phyloP scores from a whole-genome alignment of 2,113 vertebrate species.

The Sialia sialis region DNA sequence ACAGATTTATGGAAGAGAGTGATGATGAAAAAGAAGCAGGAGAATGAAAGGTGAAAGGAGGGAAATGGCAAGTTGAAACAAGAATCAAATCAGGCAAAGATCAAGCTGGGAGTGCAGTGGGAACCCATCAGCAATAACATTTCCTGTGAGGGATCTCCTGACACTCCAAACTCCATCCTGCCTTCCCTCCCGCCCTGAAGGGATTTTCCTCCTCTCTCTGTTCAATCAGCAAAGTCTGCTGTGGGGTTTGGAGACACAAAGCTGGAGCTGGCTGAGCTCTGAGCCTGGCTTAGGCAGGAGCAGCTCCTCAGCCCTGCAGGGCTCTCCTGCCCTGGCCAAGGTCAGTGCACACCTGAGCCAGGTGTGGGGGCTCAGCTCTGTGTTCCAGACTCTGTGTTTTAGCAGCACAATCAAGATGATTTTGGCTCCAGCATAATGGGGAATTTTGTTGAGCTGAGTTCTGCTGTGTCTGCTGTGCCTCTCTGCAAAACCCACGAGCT shows the following conservation, averaged over 20 bases:
- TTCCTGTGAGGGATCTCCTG: not conserved
- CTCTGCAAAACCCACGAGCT: not conserved
- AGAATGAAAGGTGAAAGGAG: not conserved
- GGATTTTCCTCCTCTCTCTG: not conserved
- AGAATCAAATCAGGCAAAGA: not conserved
- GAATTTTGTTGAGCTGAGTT: not conserved
- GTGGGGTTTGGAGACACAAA: not conserved
- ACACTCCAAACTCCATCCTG: not conserved
- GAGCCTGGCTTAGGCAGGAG: not conserved
- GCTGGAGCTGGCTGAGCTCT: not conserved
- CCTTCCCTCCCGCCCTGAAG: not conserved
- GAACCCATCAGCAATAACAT: not conserved
- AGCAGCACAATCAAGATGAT: not conserved
- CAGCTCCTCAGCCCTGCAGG: not conserved
- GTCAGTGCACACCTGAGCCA: not conserved
- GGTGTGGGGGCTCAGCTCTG: accelerated
- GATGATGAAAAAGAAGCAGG: not conserved
- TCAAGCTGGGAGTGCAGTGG: not conserved
- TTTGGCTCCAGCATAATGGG: not conserved
- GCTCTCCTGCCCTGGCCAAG: accelerated
- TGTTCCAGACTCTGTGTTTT: not conserved
- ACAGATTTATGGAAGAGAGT: not conserved
- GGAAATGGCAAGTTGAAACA: not conserved
- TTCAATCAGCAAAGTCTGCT: accelerated
- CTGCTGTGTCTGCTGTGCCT: not conserved